phyloP scores from a whole-genome alignment of 1,140 invertebrate species.

The Orussus abietinus region DNA sequence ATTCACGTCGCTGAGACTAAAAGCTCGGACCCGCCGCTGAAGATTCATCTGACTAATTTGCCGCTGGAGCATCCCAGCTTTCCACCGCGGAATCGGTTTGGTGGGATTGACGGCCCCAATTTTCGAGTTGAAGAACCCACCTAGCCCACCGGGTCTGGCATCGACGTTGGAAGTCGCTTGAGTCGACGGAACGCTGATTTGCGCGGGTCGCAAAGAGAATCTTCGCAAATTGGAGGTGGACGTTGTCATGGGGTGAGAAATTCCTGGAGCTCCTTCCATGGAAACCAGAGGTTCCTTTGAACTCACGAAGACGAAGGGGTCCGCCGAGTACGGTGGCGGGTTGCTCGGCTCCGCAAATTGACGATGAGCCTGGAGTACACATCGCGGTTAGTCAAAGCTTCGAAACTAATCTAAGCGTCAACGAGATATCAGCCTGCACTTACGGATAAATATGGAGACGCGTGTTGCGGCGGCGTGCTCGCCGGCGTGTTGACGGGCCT shows the following conservation, averaged over 20 bases:
- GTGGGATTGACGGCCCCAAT: background rate
- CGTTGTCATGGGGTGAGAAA: constrained; percentile 32
- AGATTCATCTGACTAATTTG: constrained; percentile 41
- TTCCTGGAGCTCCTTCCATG: constrained; percentile 35
- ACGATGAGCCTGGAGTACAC: too few species aligned
- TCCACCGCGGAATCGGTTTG: constrained; percentile 41
- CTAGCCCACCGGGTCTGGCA: background rate
- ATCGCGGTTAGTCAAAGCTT: constrained; percentile 13
- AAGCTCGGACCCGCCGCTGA: constrained; percentile 39
- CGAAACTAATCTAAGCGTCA: constrained; percentile 5
- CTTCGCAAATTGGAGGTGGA: constrained; percentile 16
- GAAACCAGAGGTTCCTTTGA: constrained; percentile 38
- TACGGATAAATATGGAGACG: constrained; percentile 32
- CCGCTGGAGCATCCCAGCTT: constrained; percentile 42
- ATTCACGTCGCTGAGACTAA: constrained; percentile 46
- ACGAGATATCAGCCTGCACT: constrained; percentile 13
- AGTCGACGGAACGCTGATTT: constrained; percentile 25
- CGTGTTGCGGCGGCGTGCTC: constrained; percentile 24
- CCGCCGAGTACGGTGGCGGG: constrained; percentile 29
- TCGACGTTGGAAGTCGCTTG: background rate
- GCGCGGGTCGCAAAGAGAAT: constrained; percentile 38
- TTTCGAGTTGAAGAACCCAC: background rate
- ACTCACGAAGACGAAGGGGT: constrained; percentile 33
- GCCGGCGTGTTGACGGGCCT: constrained; percentile 42
- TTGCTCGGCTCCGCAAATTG: constrained; percentile 18